Evolutionary conservation across 2,113 vertebrate species (phyloP), one percentile per base, ranked within the genome.

Genomic region (Cyanoramphus novaezelandiae): DNA sequence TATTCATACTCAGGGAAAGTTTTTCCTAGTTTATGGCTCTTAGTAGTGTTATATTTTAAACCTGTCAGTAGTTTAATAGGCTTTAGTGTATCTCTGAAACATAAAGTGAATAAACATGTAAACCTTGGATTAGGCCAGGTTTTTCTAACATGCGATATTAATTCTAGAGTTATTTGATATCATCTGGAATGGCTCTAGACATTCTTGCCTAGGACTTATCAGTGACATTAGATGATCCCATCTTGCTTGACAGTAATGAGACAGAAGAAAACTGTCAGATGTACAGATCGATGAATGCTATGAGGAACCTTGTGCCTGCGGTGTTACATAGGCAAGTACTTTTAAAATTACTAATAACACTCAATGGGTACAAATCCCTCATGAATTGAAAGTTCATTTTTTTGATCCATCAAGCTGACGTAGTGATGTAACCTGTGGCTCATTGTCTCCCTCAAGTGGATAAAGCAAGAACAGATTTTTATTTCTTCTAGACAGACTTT

Each of bases 371-470:
- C 25, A 70, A 93, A 67, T 44, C 24, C 23, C 16, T 82, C 44
- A 60, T 46, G 55, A 75, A 69, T 39, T 70, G 64, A 46, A 82
- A 79, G 18, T 69, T 90, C 23, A 27, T 0, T 92, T 89, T 86
- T 76, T 4, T 49, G 25, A 65, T 18, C 39, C 41, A 55, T 72
- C 74, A 68, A 47, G 78, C 4, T 47, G 55, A 53, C 24, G 9
- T 17, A 37, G 0, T 4, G 16, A 52, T 59, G 15, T 78, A 60
- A 92, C 96, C 94, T 75, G 11, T 96, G 68, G 90, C 93, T 95
- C 75, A 4, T 72, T 94, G 87, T 96, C 93, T 96, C 93, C 94
- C 93, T 86, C 94, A 90, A 96, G 94, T 91, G 96, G 94, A 41
- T 67, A 90, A 93, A 9, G 33, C 31, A 74, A 82, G 67, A 83